A percentile compares a stretch with the other conserved stretches of the same genome.
Evolutionary conservation across 2,797 vertebrate species (phyloP).

Genomic region (Fistularia commersonii): DNA sequence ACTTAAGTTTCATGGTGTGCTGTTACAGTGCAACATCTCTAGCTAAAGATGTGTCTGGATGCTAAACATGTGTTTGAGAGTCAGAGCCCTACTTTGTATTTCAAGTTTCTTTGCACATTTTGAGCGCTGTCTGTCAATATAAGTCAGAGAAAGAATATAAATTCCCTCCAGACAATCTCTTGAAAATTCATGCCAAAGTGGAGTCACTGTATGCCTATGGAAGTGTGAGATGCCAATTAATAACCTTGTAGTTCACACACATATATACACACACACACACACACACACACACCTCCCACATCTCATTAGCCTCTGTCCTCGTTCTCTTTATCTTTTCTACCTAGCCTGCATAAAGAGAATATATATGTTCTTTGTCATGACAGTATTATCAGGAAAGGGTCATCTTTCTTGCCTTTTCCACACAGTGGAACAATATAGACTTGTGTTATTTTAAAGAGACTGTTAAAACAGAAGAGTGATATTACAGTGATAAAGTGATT

Average conservation of each 20-base stretch:
- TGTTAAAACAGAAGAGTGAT: conserved; percentile 62
- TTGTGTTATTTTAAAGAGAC: conserved; percentile 68
- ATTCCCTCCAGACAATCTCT: conserved; percentile 34
- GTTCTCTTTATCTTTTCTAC: conserved; percentile 61
- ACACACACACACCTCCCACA: conserved; percentile 36
- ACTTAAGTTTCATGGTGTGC: conserved; percentile 36
- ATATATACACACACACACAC: conserved; percentile 15
- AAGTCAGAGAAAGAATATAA: conserved; percentile 40
- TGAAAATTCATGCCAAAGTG: conserved; percentile 48
- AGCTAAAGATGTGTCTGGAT: conserved; percentile 31
- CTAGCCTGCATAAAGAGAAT: conserved; percentile 63
- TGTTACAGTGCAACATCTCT: conserved; percentile 22
- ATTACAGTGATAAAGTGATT: conserved; percentile 65
- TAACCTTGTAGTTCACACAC: conserved; percentile 51
- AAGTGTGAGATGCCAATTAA: conserved; percentile 61
- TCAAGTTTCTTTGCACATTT: conserved; percentile 40
- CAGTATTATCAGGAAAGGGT: conserved; percentile 62
- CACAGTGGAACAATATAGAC: conserved; percentile 57
- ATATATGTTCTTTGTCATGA: conserved; percentile 68
- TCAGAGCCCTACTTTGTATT: conserved; percentile 31
- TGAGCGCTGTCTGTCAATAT: conserved; percentile 32
- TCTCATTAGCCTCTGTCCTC: conserved; percentile 70
- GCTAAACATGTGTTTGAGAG: conserved; percentile 14
- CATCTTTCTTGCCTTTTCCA: conserved; percentile 55
- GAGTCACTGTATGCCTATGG: conserved; percentile 44